Evolutionary conservation across 2,888 invertebrate genomes (phyloP), one percentile per base, ranked within the genome.

Genomic region (Oligia latruncula): DNA sequence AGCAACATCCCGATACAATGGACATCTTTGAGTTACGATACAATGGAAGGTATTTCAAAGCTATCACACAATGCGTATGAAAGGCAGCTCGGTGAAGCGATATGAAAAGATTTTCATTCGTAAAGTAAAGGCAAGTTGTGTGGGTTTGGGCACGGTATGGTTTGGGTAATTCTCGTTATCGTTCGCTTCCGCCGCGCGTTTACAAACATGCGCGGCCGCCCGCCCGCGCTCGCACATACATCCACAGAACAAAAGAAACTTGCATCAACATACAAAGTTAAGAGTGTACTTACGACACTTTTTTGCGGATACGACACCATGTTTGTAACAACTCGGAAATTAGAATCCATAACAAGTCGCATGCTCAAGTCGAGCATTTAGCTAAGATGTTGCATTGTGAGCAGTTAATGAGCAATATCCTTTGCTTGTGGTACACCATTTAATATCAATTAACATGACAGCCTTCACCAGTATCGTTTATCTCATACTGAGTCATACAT

Each of bases 141-240:
- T 46, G 65, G 46, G 17, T 58, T 46, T 23, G 49, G 49, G 13
- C 49, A 13, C 62, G 81, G 43, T 9, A 43, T 62, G 60, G 29
- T 84, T 77, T 60, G 72, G 66, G 35, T 70, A 52, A 67, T 64
- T 52, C 73, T 73, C 73, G 74, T 82, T 86, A 85, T 86, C 84
- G 86, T n/a, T 40, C 46, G 87, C 74, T 84, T 88, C 89, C 88
- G 87, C 68, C 43, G 80, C 58, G 71, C 80, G 87, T 86, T 88
- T 88, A 87, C 78, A 83, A 87, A 86, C 82, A 86, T 70, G 62
- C 78, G 71, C 65, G 40, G 55, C 46, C 60, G 65, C 58, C 74
- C 40, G 67, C 65, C 60, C n/a, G 80, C 71, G 64, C 68, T 55
- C 43, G n/a, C 9, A 71, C 71, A 17, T 55, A 35, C 75, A 23